phyloP scores from a whole-genome alignment of 2,888 invertebrate genomes.

The Sinodicranocentrus sp. region DNA sequence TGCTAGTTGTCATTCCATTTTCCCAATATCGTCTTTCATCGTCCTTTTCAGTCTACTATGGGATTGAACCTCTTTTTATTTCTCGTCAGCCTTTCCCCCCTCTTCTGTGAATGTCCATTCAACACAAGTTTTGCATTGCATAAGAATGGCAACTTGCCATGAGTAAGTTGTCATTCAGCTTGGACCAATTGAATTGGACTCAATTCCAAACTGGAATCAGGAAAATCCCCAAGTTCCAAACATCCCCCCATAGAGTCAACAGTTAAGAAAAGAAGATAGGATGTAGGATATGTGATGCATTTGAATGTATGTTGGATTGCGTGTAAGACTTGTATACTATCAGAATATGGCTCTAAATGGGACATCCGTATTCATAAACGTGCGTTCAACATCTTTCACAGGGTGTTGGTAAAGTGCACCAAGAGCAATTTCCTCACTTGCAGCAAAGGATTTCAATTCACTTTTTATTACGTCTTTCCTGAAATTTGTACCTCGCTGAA shows the following conservation, averaged over 20 bases:
- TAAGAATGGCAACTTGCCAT: constrained; percentile 53
- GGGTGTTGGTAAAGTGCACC: constrained; percentile 4
- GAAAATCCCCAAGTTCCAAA: constrained; percentile 9
- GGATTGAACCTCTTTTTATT: constrained; percentile 9
- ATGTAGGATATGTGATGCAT: constrained; percentile 12
- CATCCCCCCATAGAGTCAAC: not conserved
- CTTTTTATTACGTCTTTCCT: constrained; percentile 39
- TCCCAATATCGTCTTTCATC: constrained; percentile 9
- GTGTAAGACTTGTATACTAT: not conserved
- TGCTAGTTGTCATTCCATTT: constrained; percentile 10
- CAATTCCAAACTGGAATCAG: constrained; percentile 50
- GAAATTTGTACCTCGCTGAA: not conserved
- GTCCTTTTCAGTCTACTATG: not conserved
- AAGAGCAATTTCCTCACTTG: constrained; percentile 11
- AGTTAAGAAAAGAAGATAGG: not conserved
- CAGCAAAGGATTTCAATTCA: constrained; percentile 42
- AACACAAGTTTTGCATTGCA: constrained; percentile 22
- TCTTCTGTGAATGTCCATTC: constrained; percentile 8
- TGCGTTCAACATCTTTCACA: constrained; percentile 15
- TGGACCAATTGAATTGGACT: constrained; percentile 59
- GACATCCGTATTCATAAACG: constrained; percentile 48
- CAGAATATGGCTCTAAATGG: constrained; percentile 21
- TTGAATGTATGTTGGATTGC: not conserved
- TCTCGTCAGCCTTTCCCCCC: constrained; percentile 13
- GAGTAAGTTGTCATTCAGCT: constrained; percentile 41